A percentile compares a stretch with the other conserved stretches of the same genome.
phyloP scores from a whole-genome alignment of 2,888 invertebrate species.

The Coenonympha arcania region DNA sequence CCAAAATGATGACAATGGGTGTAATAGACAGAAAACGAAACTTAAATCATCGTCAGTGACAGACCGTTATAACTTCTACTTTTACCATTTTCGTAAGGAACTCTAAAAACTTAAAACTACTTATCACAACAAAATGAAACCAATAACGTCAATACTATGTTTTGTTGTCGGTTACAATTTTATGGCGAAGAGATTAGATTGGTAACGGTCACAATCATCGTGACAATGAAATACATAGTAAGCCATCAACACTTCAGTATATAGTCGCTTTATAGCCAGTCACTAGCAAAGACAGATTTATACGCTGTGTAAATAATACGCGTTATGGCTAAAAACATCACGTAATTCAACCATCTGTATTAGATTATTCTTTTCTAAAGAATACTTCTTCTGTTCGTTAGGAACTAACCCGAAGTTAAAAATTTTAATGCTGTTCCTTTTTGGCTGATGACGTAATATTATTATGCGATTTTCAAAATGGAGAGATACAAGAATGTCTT shows the following conservation, averaged over 20 bases:
- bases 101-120: background rate
- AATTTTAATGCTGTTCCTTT: too few species aligned
- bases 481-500: too few species aligned
- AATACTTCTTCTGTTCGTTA: too few species aligned
- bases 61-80: too few species aligned
- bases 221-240: constrained; percentile 15
- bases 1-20: too few species aligned
- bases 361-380: background rate
- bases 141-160: background rate
- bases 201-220: constrained; percentile 8
- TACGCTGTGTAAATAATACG: background rate
- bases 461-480: too few species aligned
- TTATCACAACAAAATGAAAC: background rate
- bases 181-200: constrained; percentile 16
- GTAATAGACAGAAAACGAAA: too few species aligned
- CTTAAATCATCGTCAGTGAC: too few species aligned
- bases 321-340: background rate
- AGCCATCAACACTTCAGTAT: background rate
- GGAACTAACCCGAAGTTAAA: too few species aligned
- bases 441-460: too few species aligned
- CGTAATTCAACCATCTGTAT: background rate
- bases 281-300: background rate
- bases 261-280: background rate
- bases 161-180: constrained; percentile 9
- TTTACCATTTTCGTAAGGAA: too few species aligned